Conservation (phyloP, 2,888 invertebrate species). For the Pterobdella sp. region DNA sequence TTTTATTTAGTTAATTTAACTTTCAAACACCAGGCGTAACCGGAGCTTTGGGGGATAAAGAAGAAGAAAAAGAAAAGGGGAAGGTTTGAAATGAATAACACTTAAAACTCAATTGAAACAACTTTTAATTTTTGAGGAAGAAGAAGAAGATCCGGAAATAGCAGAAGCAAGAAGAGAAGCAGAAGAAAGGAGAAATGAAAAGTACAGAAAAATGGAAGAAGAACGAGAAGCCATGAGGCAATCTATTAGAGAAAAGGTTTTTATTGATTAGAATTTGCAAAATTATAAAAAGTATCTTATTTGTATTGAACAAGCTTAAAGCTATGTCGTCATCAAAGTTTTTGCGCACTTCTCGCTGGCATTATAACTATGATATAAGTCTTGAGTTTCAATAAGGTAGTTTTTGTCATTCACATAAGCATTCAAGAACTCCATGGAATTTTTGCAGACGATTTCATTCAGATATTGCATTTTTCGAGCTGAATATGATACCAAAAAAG, state of each 20-base stretch:
- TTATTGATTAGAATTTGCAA: no score
- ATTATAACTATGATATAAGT: no score
- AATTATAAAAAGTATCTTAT: no score
- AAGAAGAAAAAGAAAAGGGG: slow-evolving; percentile 40
- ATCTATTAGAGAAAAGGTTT: slow-evolving; percentile 97
- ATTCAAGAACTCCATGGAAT: no score
- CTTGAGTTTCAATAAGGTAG: no score
- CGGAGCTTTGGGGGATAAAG: slow-evolving; percentile 55
- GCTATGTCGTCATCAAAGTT: no score
- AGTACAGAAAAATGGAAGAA: slow-evolving; percentile 98
- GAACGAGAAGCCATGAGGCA: slow-evolving; percentile 98
- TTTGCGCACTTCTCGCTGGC: no score
- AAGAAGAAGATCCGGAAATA: slow-evolving; percentile 94
- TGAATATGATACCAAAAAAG: no score
- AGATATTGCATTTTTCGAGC: no score
- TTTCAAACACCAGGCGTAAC: slow-evolving; percentile 26
- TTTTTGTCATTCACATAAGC: no score
- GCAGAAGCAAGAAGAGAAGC: slow-evolving; percentile 95
- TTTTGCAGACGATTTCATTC: no score
- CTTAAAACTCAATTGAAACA: neutral
- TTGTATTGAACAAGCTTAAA: no score
- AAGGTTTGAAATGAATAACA: neutral
- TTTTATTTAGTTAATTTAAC: neutral
- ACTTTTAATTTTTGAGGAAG: slow-evolving; percentile 48
- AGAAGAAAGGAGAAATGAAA: slow-evolving; percentile 95